Evolutionary conservation across 1,140 invertebrate species (phyloP).

Genomic region (Cherax destructor): DNA sequence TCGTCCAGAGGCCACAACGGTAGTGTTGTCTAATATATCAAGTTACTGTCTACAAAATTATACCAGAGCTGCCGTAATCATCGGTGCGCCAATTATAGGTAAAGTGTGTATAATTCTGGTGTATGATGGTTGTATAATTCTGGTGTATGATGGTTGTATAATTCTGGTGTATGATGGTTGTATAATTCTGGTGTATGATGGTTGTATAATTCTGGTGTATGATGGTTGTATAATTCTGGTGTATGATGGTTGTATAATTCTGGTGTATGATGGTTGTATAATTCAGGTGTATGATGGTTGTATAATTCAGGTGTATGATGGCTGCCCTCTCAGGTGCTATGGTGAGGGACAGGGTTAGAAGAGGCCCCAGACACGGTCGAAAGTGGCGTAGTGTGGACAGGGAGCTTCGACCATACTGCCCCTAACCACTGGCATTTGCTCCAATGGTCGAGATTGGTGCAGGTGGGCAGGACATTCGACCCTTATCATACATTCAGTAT

Average conservation of each 20-base stretch:
- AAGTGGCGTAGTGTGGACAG: too few relatives aligned
- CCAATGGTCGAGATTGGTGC: too few relatives aligned
- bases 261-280: neutral
- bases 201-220: neutral
- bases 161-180: neutral
- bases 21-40: neutral
- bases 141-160: neutral
- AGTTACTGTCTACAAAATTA: slow-evolving; percentile 1
- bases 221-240: slow-evolving; percentile 5
- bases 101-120: slow-evolving; percentile 14
- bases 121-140: neutral
- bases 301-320: neutral
- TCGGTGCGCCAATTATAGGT: slow-evolving; percentile 13
- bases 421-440: too few relatives aligned
- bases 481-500: too few relatives aligned
- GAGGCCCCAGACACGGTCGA: too few relatives aligned
- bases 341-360: neutral
- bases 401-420: too few relatives aligned
- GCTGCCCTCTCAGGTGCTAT: neutral
- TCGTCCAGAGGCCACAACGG: neutral
- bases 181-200: neutral
- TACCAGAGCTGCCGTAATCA: slow-evolving; percentile 19
- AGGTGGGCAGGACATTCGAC: too few relatives aligned
- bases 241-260: slow-evolving; percentile 5
- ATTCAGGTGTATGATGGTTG: slow-evolving; percentile 4